Evolutionary conservation across 2,888 invertebrate species (phyloP), one percentile per base, ranked within the genome.

Genomic region (Doris montereyensis): DNA sequence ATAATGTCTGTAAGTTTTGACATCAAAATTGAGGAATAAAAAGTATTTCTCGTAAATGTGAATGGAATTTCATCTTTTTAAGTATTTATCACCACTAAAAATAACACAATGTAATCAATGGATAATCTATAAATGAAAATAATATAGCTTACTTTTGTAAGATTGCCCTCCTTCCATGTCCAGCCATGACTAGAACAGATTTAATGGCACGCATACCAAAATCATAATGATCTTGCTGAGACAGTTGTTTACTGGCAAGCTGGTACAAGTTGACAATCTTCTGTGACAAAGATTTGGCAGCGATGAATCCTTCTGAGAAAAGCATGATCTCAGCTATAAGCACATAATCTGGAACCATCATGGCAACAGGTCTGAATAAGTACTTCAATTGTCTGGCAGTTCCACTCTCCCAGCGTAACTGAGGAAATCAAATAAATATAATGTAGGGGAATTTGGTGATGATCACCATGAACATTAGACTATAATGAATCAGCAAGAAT

Each of bases 121-220:
- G 21, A 24, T 65, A 65, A 41, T 41, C 52, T 41, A 41, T 0
- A 1, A 26, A 2, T 32, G 1, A 67, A 67, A 1, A 21, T 26
- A 35, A 34, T 26, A 21, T 17, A 30, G 70, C 85, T 83, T 85
- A 89, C 89, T 86, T 86, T 62, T 86, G 84, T 72, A 88, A 88
- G 24, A 85, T 86, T 58, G 85, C 85, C n/a, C 89, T 85, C 79
- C 89, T 85, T 24, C 89, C 87, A 83, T 91, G 90, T 1, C 91
- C 91, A 4, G 91, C 90, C 90, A 90, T 90, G 21, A 91, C 88
- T 1, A 91, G 86, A 0, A 91, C 91, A 41, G 91, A 90, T 80
- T 91, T 91, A 80, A 91, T 91, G 72, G 91, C 91, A 76, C 91
- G 85, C 90, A 91, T 90, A 35, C 91, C 91, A 85, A 91, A 91